These are phyloP conservation scores for Sitta carolinensis DNA, from an alignment of 2,797 vertebrate species.

Conservation along the genomic window DNA sequence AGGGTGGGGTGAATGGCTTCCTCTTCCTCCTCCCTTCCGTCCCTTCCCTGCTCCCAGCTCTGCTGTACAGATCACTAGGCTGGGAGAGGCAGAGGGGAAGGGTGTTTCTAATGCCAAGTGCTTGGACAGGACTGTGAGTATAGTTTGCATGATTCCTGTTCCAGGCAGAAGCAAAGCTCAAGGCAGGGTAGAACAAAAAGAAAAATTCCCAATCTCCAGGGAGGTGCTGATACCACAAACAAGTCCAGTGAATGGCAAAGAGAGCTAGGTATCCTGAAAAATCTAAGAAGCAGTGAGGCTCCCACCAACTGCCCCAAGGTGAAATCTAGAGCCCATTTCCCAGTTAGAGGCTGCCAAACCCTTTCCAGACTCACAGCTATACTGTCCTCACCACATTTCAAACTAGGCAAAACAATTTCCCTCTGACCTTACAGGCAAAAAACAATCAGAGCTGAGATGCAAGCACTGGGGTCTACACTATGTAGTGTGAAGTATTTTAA, in stretches of 20 bases:
- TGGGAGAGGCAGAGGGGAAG: conserved; percentile 47
- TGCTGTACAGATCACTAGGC: conserved; percentile 38
- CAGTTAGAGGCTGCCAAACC: background rate
- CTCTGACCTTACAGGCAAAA: background rate
- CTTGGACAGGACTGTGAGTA: background rate
- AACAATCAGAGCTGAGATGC: background rate
- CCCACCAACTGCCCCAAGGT: background rate
- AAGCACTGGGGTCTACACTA: background rate
- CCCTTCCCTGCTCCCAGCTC: conserved; percentile 9
- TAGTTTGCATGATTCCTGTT: conserved; percentile 1
- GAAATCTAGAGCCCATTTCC: background rate
- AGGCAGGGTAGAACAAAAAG: background rate
- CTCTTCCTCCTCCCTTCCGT: conserved; percentile 58
- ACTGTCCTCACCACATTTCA: background rate
- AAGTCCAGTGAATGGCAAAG: background rate
- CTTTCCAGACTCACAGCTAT: background rate
- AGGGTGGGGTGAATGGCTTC: conserved; percentile 60
- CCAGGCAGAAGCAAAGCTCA: background rate
- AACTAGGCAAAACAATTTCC: background rate
- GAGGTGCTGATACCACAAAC: background rate
- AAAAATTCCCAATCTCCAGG: background rate
- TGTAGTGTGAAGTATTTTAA: background rate
- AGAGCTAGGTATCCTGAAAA: background rate
- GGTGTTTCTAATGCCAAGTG: conserved; percentile 36
- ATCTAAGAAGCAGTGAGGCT: background rate